Evolutionary conservation across 2,888 invertebrate genomes (phyloP).

Genomic region (Xanthia togata): DNA sequence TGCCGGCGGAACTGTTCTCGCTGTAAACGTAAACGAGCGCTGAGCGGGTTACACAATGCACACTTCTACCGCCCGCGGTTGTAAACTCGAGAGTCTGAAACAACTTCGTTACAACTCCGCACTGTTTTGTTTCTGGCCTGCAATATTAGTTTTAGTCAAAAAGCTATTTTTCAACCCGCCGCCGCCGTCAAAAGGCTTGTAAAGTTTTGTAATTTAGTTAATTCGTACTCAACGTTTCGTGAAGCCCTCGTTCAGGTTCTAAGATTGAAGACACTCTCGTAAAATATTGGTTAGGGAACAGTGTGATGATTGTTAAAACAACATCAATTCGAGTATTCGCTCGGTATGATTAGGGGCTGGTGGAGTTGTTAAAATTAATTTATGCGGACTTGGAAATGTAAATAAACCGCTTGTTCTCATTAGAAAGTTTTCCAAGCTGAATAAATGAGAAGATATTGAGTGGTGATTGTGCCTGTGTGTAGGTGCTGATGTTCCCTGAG

Average conservation of each 20-base stretch:
- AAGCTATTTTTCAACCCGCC: conserved; percentile 88
- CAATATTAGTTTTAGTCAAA: conserved; percentile 90
- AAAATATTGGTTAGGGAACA: conserved; percentile 74
- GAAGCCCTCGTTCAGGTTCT: conserved; percentile 73
- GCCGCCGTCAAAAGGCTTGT: conserved; percentile 85
- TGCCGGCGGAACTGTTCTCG: conserved; percentile 73
- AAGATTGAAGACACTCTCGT: conserved; percentile 79
- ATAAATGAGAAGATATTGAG: conserved; percentile 31
- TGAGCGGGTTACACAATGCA: conserved; percentile 70
- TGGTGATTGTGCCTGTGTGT: conserved; percentile 66
- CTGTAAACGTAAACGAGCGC: conserved; percentile 78
- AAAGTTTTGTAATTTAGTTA: conserved; percentile 90
- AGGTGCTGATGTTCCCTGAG: conserved; percentile 96
- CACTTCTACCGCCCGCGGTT: conserved; percentile 80
- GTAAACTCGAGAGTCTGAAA: conserved; percentile 84
- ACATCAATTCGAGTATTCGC: conserved; percentile 69
- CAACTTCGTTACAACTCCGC: conserved; percentile 89
- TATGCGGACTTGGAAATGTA: conserved; percentile 61
- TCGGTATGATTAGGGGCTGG: conserved; percentile 40
- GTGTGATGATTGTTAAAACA: conserved; percentile 77
- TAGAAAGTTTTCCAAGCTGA: conserved; percentile 48
- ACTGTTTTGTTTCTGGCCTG: conserved; percentile 86
- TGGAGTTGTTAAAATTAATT: conserved; percentile 62
- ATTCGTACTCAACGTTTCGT: conserved; percentile 84
- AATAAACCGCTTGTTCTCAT: conserved; percentile 63